Base-by-base conservation (phyloP, 2,797 vertebrate genomes). In the Enoplosus armatus region DNA sequence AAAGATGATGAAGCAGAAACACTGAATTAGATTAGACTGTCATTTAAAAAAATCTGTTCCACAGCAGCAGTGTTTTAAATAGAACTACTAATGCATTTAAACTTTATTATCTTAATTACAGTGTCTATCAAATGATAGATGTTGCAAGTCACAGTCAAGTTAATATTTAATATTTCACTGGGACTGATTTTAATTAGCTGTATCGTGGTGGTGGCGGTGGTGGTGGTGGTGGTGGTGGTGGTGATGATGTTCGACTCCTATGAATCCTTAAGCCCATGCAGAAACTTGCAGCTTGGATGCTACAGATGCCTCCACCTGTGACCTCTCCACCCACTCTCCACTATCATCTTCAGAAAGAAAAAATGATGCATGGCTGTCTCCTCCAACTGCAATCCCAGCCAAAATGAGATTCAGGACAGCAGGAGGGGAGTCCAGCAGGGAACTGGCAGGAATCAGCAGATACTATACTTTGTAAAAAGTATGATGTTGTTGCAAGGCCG, bases 81-180 rank as follows among this genome's bases (percentile, higher is more conserved):
- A 91, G 85, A 86, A 80, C 67, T 71, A 73, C 87, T 91, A 83
- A 90, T 88, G 84, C 85, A 88, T 89, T 89, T 89, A 87, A 89
- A 90, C 75, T 58, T 85, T 79, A 86, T 92, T 87, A 92, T 90
- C 89, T 84, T 93, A 93, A 94, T 94, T 90, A 89, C 76, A 63
- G 71, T 86, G 85, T 89, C 87, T 72, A 77, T 89, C 85, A 87
- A 89, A 82, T 91, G 85, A 92, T 83, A 81, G 73, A 92, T 87
- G 83, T 31, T 77, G 67, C 76, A 69, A 87, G 87, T 90, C 85
- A 70, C 54, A 75, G 83, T 85, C 59, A 87, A 79, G 75, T 93
- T 91, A 92, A 90, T 93, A 87, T 93, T 93, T 93, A 75, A 92
- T 91, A 83, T 72, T 87, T 89, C 77, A 83, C 41, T 80, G 68